Percentiles rank a stretch among this genome's conserved stretches.
Evolutionary conservation across 2,113 vertebrate genomes (phyloP).

Genomic region (Daubentonia madagascariensis): DNA sequence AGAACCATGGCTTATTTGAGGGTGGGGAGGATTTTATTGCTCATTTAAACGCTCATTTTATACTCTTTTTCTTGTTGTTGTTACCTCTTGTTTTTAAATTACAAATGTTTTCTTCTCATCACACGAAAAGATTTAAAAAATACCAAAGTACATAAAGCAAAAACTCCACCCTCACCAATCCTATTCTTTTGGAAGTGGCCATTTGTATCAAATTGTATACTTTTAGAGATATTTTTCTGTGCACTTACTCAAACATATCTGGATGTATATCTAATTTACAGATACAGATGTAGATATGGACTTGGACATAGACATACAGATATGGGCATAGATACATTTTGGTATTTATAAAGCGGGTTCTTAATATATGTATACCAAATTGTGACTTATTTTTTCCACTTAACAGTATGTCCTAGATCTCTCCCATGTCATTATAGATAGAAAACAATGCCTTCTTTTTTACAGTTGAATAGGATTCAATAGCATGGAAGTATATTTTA

Average conservation of each 20-base stretch:
- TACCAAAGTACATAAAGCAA: neutral
- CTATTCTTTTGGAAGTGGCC: neutral
- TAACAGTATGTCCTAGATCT: neutral
- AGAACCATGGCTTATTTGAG: neutral
- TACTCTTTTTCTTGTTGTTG: neutral
- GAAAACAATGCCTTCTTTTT: neutral
- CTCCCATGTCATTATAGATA: neutral
- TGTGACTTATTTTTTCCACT: neutral
- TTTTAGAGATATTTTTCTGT: neutral
- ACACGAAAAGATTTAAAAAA: neutral
- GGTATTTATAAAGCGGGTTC: neutral
- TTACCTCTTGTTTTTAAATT: neutral
- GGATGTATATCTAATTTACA: neutral
- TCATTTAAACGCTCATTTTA: neutral
- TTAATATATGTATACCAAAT: neutral
- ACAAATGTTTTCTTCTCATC: neutral
- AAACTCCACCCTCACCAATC: neutral
- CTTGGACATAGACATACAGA: neutral
- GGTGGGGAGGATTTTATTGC: neutral
- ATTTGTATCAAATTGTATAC: neutral
- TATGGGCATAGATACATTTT: neutral
- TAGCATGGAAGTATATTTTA: neutral
- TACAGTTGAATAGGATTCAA: neutral
- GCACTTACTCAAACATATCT: neutral
- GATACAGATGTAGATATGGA: neutral